Evolutionary conservation across 2,797 vertebrate genomes (phyloP), one percentile per base, ranked within the genome.

Genomic region (Hapalemur alaotrensis): DNA sequence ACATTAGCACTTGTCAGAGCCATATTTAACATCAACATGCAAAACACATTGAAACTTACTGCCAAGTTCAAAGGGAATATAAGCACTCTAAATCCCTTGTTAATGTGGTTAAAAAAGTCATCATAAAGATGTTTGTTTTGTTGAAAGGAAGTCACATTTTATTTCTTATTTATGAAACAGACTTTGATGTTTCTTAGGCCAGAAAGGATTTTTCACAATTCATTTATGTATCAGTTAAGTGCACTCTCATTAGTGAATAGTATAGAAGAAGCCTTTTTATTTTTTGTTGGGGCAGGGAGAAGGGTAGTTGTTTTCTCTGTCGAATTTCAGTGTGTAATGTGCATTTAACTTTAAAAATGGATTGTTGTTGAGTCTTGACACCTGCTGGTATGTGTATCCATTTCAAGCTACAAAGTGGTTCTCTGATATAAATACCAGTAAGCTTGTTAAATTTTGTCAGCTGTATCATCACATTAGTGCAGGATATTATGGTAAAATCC

Each of bases 401-500:
- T 98, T 98, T 98, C 98, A 98, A 96, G 92, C 95, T 96, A 32
- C 98, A 98, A 98, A 98, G 89, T 83, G 32, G 59, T 86, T 57
- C 91, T 98, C 97, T 98, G 97, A 98, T 98, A 98, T 97, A 98
- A 98, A 96, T 97, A 97, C 96, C 97, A 96, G 76, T 59, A 89
- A 97, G 93, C 89, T 98, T 97, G 96, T 98, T 98, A 96, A 97
- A 96, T 97, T 63, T 90, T 96, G 94, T 98, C 96, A 97, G 73
- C 78, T 97, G 70, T 95, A 73, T 96, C 89, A 88, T 97, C 84
- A 81, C 94, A 94, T 97, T 91, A 96, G 46, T 59, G 93, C 57
- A 95, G 95, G 97, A 87, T 79, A 96, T 95, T 94, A 93, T 38
- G 72, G 57, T 54, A 87, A 96, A 95, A 78, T 90, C 79, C 88